Base-by-base conservation (phyloP, 92 coral and sea anemone species). In the Epizoanthus rinbou region DNA sequence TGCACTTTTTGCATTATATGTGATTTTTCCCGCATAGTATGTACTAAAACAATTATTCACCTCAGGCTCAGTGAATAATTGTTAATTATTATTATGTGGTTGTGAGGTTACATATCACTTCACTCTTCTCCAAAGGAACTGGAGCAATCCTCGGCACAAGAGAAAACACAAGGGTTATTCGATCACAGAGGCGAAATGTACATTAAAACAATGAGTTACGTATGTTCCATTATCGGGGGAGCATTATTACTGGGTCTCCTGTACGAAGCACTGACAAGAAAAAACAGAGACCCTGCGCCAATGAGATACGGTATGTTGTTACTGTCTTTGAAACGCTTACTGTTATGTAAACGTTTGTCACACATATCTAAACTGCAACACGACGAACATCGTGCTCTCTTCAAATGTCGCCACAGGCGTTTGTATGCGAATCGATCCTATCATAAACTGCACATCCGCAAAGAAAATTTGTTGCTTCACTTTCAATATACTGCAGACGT, bases 201-300 rank as follows among this genome's bases (percentile, higher is more conserved):
- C 16, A 50, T 13, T 2, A 50, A 10, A 11, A 88, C 94, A 59
- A 21, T 72, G 15, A 80, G 86, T 5, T 91, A 88, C 63, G 79
- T 74, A 41, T 88, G 86, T 47, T 76, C 92, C 4, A 10, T 82
- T 9, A 69, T 37, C 11, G 81, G 86, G 25, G 78, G 63, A 16
- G 28, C 80, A 0, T 22, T 91, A 8, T 68, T 79, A 5, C 13
- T 88, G 23, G 86, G 18, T 39, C 82, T 91, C 16, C 17, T 88
- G 22, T 88, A 91, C 76, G 94, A 88, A 75, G 50, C 79, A 41
- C n/a, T 79, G 47, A 83, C 94, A 15, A 82, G 91, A 52, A 85
- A 70, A 18, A 70, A 66, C 6, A 89, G 90, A 6, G 64, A 76
- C 35, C 88, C 90, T 5, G 58, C 65, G 25, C 92, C 94, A 17